These are phyloP conservation scores for Rhea americana DNA, from an alignment of 2,113 vertebrate genomes.

Conservation along the genomic window DNA sequence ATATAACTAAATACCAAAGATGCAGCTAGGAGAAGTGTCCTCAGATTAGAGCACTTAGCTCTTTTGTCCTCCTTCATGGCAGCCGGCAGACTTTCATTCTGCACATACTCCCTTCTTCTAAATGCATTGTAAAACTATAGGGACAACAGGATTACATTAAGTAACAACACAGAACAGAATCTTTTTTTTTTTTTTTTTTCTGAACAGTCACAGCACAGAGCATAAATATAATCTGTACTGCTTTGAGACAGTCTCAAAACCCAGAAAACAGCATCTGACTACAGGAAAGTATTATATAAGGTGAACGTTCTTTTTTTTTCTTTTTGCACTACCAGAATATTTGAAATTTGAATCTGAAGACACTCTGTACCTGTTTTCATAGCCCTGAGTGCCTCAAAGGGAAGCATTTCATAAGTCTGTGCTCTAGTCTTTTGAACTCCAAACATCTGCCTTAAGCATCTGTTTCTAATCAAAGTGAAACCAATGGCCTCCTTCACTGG, in stretches of 20 bases:
- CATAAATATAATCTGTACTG: rapidly evolving
- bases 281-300: background rate
- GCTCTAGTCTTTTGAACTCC: constrained; percentile 53
- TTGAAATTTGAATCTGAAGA: constrained; percentile 19
- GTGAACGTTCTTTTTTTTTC: background rate
- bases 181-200: background rate
- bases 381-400: constrained; percentile 27
- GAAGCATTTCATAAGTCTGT: constrained; percentile 52
- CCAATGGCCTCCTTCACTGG: constrained; percentile 41
- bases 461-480: constrained; percentile 72
- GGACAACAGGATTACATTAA: rapidly evolving
- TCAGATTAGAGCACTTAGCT: background rate
- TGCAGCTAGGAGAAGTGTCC: background rate
- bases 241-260: background rate
- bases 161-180: background rate
- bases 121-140: rapidly evolving
- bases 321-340: background rate
- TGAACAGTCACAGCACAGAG: background rate
- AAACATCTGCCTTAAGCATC: constrained; percentile 63
- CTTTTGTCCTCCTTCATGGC: rapidly evolving
- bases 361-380: constrained; percentile 23
- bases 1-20: background rate
- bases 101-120: background rate
- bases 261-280: background rate
- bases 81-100: background rate